A percentile compares a stretch with the other conserved stretches of the same genome.
These are phyloP conservation scores for Coregonus sp. DNA, from an alignment of 2,797 vertebrate species.

Conservation along the genomic window DNA sequence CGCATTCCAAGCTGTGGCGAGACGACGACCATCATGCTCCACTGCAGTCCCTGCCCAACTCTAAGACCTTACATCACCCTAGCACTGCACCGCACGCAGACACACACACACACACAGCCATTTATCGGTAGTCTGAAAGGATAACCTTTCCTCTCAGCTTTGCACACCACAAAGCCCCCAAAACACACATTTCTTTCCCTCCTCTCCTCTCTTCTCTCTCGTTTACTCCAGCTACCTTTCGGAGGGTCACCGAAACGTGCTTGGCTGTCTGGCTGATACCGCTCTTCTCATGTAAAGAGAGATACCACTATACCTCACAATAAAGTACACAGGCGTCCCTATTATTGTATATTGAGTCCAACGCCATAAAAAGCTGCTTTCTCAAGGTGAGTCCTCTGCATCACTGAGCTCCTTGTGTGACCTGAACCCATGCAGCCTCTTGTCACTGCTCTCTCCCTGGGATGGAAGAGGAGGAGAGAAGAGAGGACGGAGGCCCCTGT, in stretches of 20 bases:
- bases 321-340: not conserved
- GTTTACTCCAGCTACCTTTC: not conserved
- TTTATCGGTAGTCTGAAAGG: not conserved
- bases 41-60: not conserved
- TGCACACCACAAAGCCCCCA: not conserved
- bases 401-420: not conserved
- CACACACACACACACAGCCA: not conserved
- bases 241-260: not conserved
- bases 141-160: not conserved
- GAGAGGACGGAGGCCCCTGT: not conserved
- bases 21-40: not conserved
- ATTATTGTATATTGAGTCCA: not conserved
- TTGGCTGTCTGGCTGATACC: not conserved
- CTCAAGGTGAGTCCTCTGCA: not conserved
- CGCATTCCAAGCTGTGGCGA: not conserved
- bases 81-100: not conserved
- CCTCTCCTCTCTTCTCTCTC: not conserved
- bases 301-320: not conserved
- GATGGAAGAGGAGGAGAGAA: not conserved
- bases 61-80: not conserved
- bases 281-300: not conserved
- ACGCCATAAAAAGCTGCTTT: not conserved
- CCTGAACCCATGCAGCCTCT: not conserved
- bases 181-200: not conserved
- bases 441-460: not conserved